A percentile compares a stretch with the other conserved stretches of the same genome.
phyloP scores from a whole-genome alignment of 2,113 vertebrate genomes.

The Bagarius yarrelli region DNA sequence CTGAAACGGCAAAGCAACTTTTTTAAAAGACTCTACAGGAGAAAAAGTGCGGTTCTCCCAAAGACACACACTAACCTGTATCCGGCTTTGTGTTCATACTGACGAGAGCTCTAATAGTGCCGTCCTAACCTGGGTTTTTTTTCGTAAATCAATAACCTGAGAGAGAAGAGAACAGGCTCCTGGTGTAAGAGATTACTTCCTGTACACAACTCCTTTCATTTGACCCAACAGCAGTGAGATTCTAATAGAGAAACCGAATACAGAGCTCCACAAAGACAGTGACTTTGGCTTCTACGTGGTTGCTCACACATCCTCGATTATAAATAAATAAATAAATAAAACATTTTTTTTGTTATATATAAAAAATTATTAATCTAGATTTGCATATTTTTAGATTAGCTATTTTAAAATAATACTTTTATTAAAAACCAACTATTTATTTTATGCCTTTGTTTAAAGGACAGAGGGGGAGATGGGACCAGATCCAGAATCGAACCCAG shows the following conservation, averaged over 20 bases:
- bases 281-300: neutral
- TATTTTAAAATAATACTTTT: no score
- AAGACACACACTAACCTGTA: neutral
- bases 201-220: conserved; percentile 14
- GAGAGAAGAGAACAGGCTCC: conserved; percentile 9
- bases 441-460: no score
- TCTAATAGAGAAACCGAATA: conserved; percentile 5
- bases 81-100: neutral
- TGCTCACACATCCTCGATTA: no score
- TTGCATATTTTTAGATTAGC: no score
- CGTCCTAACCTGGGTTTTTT: neutral
- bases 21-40: neutral
- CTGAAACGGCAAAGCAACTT: neutral
- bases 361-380: no score
- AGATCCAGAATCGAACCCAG: no score
- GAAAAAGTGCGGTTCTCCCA: neutral
- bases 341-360: no score
- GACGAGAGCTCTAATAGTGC: neutral
- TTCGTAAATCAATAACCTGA: conserved; percentile 7
- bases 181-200: conserved; percentile 20
- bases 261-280: neutral
- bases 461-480: no score
- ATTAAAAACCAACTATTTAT: no score
- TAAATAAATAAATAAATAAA: no score
- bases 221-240: neutral